phyloP scores from a whole-genome alignment of 1,140 invertebrate genomes.

The Saxidomus purpurata region DNA sequence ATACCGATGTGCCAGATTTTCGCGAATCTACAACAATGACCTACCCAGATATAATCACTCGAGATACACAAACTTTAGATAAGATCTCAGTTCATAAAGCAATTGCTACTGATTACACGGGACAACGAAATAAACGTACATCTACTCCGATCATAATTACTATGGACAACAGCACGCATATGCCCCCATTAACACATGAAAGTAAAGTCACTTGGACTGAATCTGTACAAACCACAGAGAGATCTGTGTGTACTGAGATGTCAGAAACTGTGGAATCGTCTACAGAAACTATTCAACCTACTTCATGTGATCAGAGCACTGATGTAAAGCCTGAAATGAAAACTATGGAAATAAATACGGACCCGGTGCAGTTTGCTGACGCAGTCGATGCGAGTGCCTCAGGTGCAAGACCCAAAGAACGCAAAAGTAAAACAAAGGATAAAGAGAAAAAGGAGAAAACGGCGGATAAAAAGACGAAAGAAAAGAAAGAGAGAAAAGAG shows the following conservation, averaged over 20 bases:
- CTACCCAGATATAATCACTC: conserved; percentile 44
- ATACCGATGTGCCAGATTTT: conserved; percentile 40
- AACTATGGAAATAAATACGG: conserved; percentile 71
- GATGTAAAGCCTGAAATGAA: conserved; percentile 71
- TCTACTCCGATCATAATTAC: conserved; percentile 66
- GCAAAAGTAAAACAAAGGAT: conserved; percentile 55
- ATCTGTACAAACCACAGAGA: conserved; percentile 74
- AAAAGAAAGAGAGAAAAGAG: conserved; percentile 61
- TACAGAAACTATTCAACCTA: conserved; percentile 69
- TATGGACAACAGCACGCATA: conserved; percentile 74
- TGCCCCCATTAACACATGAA: conserved; percentile 70
- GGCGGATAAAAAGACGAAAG: conserved; percentile 52
- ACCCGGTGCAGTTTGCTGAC: conserved; percentile 58
- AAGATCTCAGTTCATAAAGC: conserved; percentile 59
- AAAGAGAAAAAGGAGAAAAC: conserved; percentile 55
- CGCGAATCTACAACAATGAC: conserved; percentile 69
- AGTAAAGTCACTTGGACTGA: conserved; percentile 78
- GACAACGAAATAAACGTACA: conserved; percentile 75
- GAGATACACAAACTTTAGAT: conserved; percentile 73
- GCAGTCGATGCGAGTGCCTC: conserved; percentile 13
- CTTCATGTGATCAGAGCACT: conserved; percentile 65
- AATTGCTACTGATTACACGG: conserved; percentile 75
- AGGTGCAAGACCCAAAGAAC: conserved; percentile 61
- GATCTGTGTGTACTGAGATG: conserved; percentile 75
- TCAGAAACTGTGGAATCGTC: conserved; percentile 68